Percentiles rank a stretch among this genome's conserved stretches.
Conservation (phyloP, 2,113 vertebrate genomes). For the Ursus arctos region DNA sequence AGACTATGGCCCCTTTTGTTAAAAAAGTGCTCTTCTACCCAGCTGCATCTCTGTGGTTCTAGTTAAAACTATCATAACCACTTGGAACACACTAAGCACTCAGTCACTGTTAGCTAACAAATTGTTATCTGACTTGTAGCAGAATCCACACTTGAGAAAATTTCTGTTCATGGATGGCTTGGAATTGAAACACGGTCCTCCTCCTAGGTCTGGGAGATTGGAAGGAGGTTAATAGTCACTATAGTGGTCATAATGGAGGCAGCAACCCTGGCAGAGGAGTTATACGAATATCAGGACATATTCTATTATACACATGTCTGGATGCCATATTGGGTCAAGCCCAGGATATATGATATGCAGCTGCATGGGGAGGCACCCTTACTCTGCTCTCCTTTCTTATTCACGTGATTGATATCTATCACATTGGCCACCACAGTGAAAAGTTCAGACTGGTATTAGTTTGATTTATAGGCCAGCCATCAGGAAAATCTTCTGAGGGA, state of each 20-base stretch:
- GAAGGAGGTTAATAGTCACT: not conserved
- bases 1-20: not conserved
- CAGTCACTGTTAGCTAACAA: not conserved
- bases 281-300: not conserved
- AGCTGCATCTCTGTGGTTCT: not conserved
- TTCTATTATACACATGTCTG: not conserved
- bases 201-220: not conserved
- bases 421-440: not conserved
- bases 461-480: not conserved
- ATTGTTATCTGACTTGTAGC: not conserved
- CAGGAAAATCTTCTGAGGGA: not conserved
- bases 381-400: not conserved
- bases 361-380: accelerated
- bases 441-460: not conserved
- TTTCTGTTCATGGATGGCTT: not conserved
- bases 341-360: not conserved
- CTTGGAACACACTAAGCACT: not conserved
- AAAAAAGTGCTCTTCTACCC: not conserved
- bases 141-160: not conserved
- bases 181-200: not conserved
- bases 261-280: not conserved
- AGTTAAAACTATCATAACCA: not conserved
- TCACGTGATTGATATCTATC: not conserved
- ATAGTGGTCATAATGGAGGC: not conserved
- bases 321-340: not conserved